These are phyloP conservation scores for Copidosoma floridanum DNA, from an alignment of 1,140 invertebrate species.

Conservation along the genomic window DNA sequence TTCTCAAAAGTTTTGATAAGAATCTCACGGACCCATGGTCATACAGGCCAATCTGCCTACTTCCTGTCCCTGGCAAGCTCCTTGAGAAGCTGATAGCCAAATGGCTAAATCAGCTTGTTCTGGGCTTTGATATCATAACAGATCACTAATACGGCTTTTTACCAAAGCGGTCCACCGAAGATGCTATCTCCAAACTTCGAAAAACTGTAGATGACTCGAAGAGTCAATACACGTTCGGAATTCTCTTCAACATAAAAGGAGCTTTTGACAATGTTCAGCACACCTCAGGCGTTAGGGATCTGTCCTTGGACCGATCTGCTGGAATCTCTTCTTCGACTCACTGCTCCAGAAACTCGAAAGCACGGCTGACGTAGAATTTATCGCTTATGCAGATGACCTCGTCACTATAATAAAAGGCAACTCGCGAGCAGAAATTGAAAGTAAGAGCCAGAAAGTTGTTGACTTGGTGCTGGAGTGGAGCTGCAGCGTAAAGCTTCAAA, in stretches of 20 bases:
- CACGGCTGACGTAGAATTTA: too few relatives aligned
- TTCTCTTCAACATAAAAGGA: constrained; percentile 35
- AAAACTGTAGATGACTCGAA: not conserved
- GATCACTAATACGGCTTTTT: not conserved
- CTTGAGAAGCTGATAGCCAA: constrained; percentile 22
- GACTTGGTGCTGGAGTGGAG: not conserved
- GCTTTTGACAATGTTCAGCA: constrained; percentile 42
- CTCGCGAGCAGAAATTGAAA: not conserved
- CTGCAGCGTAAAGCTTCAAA: not conserved
- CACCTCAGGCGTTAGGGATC: constrained; percentile 13
- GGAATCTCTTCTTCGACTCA: too few relatives aligned
- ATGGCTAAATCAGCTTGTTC: constrained; percentile 16
- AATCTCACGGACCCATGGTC: not conserved
- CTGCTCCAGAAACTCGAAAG: too few relatives aligned
- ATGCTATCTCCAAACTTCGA: not conserved
- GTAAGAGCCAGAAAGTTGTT: not conserved
- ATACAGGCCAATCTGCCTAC: not conserved
- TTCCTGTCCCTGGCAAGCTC: not conserved
- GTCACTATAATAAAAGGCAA: not conserved
- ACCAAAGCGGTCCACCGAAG: not conserved
- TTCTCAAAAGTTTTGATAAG: not conserved
- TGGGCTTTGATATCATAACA: too few relatives aligned
- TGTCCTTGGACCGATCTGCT: not conserved
- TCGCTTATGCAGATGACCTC: too few relatives aligned
- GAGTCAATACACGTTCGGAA: not conserved